A percentile compares a stretch with the other conserved stretches of the same genome.
phyloP scores from a whole-genome alignment of 2,797 vertebrate species.

The Bovichtus diacanthus region DNA sequence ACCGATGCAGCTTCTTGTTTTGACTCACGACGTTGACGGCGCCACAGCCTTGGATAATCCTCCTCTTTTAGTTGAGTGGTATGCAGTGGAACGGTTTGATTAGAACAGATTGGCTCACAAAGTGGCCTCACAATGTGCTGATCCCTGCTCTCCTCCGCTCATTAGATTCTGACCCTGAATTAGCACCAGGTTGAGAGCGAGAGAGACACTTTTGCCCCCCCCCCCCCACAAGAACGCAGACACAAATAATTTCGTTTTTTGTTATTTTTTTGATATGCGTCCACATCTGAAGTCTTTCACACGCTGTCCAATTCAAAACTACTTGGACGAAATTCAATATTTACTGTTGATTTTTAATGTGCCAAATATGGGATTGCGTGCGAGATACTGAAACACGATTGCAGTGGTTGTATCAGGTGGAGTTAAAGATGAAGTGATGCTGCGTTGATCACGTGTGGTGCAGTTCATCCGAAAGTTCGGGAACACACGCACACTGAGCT shows the following conservation, averaged over 20 bases:
- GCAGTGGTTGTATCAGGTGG: constrained; percentile 22
- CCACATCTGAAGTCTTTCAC: not conserved
- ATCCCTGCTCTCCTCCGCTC: constrained; percentile 35
- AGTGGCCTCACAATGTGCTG: constrained; percentile 49
- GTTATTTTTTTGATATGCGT: constrained; percentile 4
- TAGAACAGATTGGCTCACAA: constrained; percentile 49
- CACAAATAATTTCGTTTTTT: not conserved
- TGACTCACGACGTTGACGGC: constrained; percentile 18
- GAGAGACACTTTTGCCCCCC: not conserved
- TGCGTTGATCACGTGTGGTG: constrained; percentile 35
- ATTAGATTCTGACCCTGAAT: constrained; percentile 58
- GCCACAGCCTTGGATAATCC: constrained; percentile 17
- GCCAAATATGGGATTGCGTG: constrained; percentile 51
- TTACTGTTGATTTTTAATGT: constrained; percentile 27
- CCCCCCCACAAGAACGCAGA: not conserved
- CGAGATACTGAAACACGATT: not conserved
- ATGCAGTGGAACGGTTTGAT: constrained; percentile 31
- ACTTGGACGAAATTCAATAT: not conserved
- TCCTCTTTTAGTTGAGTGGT: not conserved
- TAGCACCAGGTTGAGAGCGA: constrained; percentile 9
- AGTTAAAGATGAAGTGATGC: constrained; percentile 22
- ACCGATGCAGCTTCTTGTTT: constrained; percentile 19
- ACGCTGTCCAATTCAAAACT: constrained; percentile 6
- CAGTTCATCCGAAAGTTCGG: constrained; percentile 18
- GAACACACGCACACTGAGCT: constrained; percentile 32